Percentiles rank a stretch among this genome's conserved stretches.
Evolutionary conservation across 35 echinoderm and acorn worm species (phyloP).

Genomic region (Diadema setosum): DNA sequence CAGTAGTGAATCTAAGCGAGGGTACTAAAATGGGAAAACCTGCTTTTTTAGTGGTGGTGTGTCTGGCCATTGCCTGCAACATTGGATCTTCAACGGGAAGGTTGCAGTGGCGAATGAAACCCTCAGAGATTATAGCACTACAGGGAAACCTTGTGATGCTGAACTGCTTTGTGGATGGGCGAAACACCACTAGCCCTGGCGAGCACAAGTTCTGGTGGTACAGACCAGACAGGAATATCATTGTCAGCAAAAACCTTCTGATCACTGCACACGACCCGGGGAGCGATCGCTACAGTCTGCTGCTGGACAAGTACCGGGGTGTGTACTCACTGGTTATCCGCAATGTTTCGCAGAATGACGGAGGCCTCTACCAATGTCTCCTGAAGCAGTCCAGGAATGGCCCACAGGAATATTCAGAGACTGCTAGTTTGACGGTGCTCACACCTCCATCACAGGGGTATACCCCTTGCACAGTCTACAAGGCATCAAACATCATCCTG

Average conservation of each 20-base stretch:
- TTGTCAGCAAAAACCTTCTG: slow-evolving; percentile 43
- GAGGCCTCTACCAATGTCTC: slow-evolving; percentile 59
- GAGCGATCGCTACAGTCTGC: slow-evolving; percentile 9
- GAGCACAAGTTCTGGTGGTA: slow-evolving; percentile 73
- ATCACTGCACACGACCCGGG: neutral
- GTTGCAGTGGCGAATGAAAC: slow-evolving; percentile 40
- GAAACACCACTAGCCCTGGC: neutral
- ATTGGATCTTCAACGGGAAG: neutral
- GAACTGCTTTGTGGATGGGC: slow-evolving; percentile 47
- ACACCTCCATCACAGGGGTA: slow-evolving; percentile 42
- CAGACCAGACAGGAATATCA: slow-evolving; percentile 10
- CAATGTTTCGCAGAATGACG: slow-evolving; percentile 21
- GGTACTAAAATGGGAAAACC: no score
- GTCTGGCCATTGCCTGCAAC: no score
- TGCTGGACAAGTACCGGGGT: slow-evolving; percentile 28
- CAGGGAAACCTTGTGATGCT: slow-evolving; percentile 54
- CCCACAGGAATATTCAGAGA: slow-evolving; percentile 14
- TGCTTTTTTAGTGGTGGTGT: no score
- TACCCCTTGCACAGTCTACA: slow-evolving; percentile 20
- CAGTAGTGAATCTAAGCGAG: no score
- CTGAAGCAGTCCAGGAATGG: slow-evolving; percentile 18
- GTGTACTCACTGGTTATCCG: slow-evolving; percentile 56
- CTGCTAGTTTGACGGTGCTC: slow-evolving; percentile 39
- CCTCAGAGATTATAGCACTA: slow-evolving; percentile 41
- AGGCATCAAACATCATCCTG: slow-evolving; percentile 46